A percentile compares a stretch with the other conserved stretches of the same genome.
These are phyloP conservation scores for Parnassius glacialis DNA, from an alignment of 2,888 invertebrate genomes.

Conservation along the genomic window DNA sequence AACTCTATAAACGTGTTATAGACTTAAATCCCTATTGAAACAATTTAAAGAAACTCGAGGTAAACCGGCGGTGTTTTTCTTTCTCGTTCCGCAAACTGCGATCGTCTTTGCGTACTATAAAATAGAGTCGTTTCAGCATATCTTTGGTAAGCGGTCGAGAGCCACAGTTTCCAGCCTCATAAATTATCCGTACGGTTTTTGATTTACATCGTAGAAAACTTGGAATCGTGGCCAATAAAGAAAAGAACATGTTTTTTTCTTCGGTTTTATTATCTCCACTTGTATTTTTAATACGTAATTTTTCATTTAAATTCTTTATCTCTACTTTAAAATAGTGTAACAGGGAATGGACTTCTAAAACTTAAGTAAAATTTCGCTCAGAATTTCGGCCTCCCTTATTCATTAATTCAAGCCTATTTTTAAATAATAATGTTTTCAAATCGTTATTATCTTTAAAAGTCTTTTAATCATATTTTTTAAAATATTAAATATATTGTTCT, in stretches of 20 bases:
- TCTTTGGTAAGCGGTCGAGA: conserved; percentile 1
- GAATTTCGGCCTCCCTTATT: too few species aligned
- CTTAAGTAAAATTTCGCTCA: too few species aligned
- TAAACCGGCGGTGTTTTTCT: conserved; percentile 1
- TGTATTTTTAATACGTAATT: background rate
- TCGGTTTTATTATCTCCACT: conserved; percentile 5
- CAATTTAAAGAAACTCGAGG: conserved; percentile 5
- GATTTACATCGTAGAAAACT: conserved; percentile 16
- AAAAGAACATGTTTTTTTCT: background rate
- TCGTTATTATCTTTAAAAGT: too few species aligned
- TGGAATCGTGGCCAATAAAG: conserved; percentile 14
- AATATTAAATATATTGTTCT: too few species aligned
- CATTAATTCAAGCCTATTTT: too few species aligned
- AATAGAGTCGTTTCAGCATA: conserved; percentile 12
- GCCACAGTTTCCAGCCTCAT: conserved; percentile 9
- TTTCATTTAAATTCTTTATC: too few species aligned
- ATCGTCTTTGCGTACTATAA: conserved; percentile 13
- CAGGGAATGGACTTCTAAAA: too few species aligned
- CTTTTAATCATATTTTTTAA: too few species aligned
- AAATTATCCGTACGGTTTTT: conserved; percentile 9
- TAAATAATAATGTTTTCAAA: too few species aligned
- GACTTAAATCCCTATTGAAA: background rate
- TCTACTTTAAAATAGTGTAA: too few species aligned
- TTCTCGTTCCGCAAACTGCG: conserved; percentile 5
- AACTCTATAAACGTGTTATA: background rate